Percentiles rank a stretch among this genome's conserved stretches.
phyloP scores from a whole-genome alignment of 2,797 vertebrate species.

The Aythya fuligula region DNA sequence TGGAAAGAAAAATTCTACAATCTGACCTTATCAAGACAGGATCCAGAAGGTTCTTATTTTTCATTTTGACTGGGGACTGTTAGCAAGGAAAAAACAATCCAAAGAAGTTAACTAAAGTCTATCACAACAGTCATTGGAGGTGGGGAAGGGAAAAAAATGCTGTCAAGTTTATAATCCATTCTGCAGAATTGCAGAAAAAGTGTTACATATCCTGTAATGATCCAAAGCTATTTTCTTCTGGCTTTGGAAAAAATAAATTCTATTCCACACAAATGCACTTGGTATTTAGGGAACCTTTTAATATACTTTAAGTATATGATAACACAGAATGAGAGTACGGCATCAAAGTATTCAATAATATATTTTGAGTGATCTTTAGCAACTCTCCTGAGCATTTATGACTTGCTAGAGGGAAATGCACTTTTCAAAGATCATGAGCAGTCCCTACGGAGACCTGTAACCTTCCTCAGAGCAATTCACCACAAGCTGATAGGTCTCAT shows the following conservation, averaged over 20 bases:
- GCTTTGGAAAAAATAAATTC: constrained; percentile 25
- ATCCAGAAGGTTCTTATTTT: constrained; percentile 70
- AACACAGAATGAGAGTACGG: background rate
- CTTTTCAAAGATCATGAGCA: constrained; percentile 67
- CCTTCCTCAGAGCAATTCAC: constrained; percentile 64
- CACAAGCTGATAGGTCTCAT: constrained; percentile 51
- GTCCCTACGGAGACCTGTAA: constrained; percentile 70
- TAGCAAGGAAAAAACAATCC: constrained; percentile 13
- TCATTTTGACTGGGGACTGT: constrained; percentile 19
- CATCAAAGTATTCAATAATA: constrained; percentile 38
- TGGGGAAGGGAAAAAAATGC: background rate
- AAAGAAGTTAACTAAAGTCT: constrained; percentile 30
- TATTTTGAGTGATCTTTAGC: constrained; percentile 66
- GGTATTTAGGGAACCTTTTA: constrained; percentile 59
- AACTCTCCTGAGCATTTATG: constrained; percentile 47
- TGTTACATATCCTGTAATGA: background rate
- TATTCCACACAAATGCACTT: background rate
- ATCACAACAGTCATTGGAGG: background rate
- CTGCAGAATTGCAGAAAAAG: background rate
- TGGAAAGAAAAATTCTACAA: constrained; percentile 58
- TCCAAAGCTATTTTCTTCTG: constrained; percentile 7
- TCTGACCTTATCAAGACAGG: constrained; percentile 65
- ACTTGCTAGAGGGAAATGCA: constrained; percentile 57
- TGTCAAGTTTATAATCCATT: background rate
- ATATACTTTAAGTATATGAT: constrained; percentile 36